Base-by-base conservation (phyloP, 2,113 vertebrate species). In the Mormoops blainvillei region DNA sequence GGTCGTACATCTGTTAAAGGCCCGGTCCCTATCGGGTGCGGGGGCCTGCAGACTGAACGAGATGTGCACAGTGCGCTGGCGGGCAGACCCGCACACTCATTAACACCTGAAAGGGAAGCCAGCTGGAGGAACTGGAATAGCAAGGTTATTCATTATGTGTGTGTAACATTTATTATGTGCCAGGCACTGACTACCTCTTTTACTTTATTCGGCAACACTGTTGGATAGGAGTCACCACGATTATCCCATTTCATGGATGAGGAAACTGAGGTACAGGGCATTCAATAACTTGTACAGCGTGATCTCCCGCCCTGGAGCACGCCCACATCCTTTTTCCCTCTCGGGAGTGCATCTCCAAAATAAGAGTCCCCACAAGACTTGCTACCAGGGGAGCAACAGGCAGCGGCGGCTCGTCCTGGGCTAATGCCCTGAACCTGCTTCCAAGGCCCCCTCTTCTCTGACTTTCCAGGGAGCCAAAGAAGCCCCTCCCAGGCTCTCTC, bases 241-340 rank as follows among this genome's bases (percentile, higher is more conserved):
- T 26, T 1, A 68, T 61, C 43, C 80, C 56, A 70, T 89, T 67
- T 87, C 71, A 61, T n/a, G 94, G 73, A 63, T 82, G n/a, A 93
- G 19, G 41, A 81, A 58, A 76, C 12, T 4, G 77, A 93, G 41
- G 38, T 11, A 20, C 80, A 26, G 45, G 50, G n/a, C 2, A 15
- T 43, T 74, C 18, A 73, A 50, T 45, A 67, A 50, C 22, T 31
- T 63, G 61, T 31, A 15, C 5, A 4, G 28, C 26, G 28, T 63
- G 61, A 24, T 61, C 58, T 28, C 10, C 24, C 58, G 26, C 24
- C 58, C 58, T 28, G 58, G 58, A 31, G 28, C 61, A 31, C 13
- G 28, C 28, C 61, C 61, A 15, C 28, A 63, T 28, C 61, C 5
- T 63, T 63, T 28, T 63, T 31, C 61, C 28, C 28, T 31, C 0